These are phyloP conservation scores for Augochlorella aurata DNA, from an alignment of 2,888 invertebrate species.

Conservation along the genomic window DNA sequence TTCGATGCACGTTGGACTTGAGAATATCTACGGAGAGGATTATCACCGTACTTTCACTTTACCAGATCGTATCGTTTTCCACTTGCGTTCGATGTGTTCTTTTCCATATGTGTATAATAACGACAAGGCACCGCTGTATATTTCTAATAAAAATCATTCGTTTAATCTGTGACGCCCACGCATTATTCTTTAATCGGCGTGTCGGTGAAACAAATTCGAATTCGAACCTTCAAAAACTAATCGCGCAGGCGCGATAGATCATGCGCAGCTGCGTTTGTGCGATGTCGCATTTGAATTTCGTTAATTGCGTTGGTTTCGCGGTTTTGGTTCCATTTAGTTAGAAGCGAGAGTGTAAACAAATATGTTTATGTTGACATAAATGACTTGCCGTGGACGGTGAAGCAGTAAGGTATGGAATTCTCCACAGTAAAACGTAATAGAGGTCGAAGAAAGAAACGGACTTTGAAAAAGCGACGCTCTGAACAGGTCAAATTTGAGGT, in stretches of 20 bases:
- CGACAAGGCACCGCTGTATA: constrained; percentile 71
- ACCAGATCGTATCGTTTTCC: constrained; percentile 50
- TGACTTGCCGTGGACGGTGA: neutral
- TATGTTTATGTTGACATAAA: constrained; percentile 6
- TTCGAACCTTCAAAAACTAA: neutral
- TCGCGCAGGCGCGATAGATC: neutral
- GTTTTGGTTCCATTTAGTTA: neutral
- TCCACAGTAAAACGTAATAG: constrained; percentile 64
- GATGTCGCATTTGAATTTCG: neutral
- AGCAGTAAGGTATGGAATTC: constrained; percentile 70
- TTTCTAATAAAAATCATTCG: constrained; percentile 76
- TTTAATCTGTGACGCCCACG: constrained; percentile 50
- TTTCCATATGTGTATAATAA: constrained; percentile 75
- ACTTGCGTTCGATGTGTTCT: constrained; percentile 64
- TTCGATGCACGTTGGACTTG: constrained; percentile 26
- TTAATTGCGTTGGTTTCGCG: no score
- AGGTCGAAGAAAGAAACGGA: constrained; percentile 69
- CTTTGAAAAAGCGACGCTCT: constrained; percentile 67
- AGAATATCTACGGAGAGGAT: neutral
- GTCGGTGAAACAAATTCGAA: neutral
- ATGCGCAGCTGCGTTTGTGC: neutral
- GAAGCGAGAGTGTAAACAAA: constrained; percentile 11
- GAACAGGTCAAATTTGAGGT: constrained; percentile 74
- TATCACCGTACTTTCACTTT: constrained; percentile 23
- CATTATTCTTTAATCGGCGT: neutral